Percentiles rank a stretch among this genome's conserved stretches.
Conservation (phyloP, 2,113 vertebrate genomes). For the Spilogale gracilis region DNA sequence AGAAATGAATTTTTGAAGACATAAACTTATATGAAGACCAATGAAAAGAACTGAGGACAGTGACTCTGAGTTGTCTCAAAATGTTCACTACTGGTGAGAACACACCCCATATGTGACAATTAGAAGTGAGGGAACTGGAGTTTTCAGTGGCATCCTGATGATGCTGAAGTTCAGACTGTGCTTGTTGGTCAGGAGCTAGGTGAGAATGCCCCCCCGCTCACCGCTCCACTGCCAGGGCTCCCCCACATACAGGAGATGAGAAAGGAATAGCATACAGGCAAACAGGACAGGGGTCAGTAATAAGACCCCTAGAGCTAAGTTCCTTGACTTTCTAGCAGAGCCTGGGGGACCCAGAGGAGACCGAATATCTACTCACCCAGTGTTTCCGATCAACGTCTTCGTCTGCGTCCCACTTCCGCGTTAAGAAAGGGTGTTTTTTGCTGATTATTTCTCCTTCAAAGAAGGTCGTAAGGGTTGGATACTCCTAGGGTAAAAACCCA, state of each 20-base stretch:
- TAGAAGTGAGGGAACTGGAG: neutral
- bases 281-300: neutral
- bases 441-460: conserved; percentile 99
- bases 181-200: neutral
- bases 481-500: conserved; percentile 90
- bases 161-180: no score
- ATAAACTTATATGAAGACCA: neutral
- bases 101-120: neutral
- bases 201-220: neutral
- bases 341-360: neutral
- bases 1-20: conserved; percentile 15
- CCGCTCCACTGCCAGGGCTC: neutral
- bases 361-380: conserved; percentile 90
- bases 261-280: neutral
- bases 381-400: conserved; percentile 99
- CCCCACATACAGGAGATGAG: neutral
- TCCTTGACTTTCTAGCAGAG: neutral
- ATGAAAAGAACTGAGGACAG: neutral
- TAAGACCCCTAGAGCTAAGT: neutral
- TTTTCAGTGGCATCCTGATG: neutral
- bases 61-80: neutral
- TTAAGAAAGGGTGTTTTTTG: conserved; percentile 97
- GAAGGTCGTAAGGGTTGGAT: conserved; percentile 98
- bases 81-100: neutral
- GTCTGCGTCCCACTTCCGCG: conserved; percentile 98